Percentiles rank a stretch among this genome's conserved stretches.
Evolutionary conservation across 23 tunicate genomes (phyloP).

Genomic region (Corella eumyota): DNA sequence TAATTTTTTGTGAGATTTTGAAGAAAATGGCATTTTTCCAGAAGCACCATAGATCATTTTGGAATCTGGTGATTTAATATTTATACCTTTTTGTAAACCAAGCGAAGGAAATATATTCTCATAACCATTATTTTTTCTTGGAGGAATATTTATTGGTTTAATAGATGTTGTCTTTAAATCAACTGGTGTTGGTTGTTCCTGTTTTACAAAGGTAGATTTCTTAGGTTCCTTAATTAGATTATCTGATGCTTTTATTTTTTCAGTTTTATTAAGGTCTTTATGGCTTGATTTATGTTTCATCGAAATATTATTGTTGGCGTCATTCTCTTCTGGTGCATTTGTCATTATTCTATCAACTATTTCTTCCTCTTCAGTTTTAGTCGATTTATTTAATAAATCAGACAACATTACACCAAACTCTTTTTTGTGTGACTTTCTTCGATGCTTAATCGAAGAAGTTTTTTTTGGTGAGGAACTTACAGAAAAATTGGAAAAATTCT

Average conservation of each 20-base stretch:
- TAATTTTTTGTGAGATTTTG: slow-evolving; percentile 23
- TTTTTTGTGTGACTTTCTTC: slow-evolving; percentile 1
- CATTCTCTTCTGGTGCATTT: neutral
- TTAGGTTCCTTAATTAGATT: neutral
- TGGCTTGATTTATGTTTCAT: neutral
- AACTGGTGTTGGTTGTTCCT: neutral
- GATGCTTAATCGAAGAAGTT: slow-evolving; percentile 11
- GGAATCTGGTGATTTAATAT: neutral
- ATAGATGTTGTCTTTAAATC: neutral
- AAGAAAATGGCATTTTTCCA: neutral
- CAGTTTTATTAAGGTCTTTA: too few relatives aligned
- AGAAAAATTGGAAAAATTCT: neutral
- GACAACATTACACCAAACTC: slow-evolving; percentile 27
- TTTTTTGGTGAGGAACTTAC: neutral
- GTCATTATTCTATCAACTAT: slow-evolving; percentile 21
- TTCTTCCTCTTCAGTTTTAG: slow-evolving; percentile 14
- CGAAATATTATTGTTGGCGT: neutral
- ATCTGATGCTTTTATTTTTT: too few relatives aligned
- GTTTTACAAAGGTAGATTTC: neutral
- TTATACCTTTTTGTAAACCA: neutral
- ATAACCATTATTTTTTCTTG: neutral
- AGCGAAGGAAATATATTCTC: slow-evolving; percentile 6
- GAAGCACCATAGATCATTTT: neutral
- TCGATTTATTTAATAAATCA: slow-evolving; percentile 7
- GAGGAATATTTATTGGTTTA: too few relatives aligned